Evolutionary conservation across 2,113 vertebrate genomes (phyloP).

Genomic region (Toxotes jaculatrix): DNA sequence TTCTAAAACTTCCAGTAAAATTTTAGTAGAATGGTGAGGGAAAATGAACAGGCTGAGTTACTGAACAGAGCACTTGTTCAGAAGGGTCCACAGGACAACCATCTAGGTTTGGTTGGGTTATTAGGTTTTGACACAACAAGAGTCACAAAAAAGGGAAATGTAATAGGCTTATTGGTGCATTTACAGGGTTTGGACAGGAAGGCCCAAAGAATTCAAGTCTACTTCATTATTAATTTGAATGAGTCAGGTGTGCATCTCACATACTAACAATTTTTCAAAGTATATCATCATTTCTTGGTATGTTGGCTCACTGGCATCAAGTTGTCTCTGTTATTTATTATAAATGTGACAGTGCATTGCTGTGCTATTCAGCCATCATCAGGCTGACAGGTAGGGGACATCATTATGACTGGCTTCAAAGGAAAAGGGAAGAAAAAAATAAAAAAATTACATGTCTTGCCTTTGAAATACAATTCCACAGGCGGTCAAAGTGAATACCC

Average conservation of each 20-base stretch:
- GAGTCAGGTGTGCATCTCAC: slow-evolving; percentile 11
- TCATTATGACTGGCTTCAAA: slow-evolving; percentile 61
- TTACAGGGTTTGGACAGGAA: not conserved
- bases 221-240: slow-evolving; percentile 25
- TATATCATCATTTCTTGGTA: slow-evolving; percentile 19
- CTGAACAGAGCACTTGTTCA: slow-evolving; percentile 4
- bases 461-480: slow-evolving; percentile 58
- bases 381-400: slow-evolving; percentile 62
- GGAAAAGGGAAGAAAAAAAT: slow-evolving; percentile 43
- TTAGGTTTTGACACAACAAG: slow-evolving; percentile 6
- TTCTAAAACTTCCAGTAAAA: slow-evolving; percentile 1
- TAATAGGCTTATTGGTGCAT: slow-evolving; percentile 1
- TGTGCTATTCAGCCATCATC: slow-evolving; percentile 44
- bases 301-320: not conserved
- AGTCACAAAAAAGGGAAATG: not conserved
- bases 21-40: not conserved
- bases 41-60: slow-evolving; percentile 18
- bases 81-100: slow-evolving; percentile 3
- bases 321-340: slow-evolving; percentile 49
- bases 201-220: slow-evolving; percentile 14
- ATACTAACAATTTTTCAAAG: slow-evolving; percentile 33
- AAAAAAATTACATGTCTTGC: slow-evolving; percentile 39
- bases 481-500: slow-evolving; percentile 47
- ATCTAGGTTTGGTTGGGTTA: slow-evolving; percentile 14
- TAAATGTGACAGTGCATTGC: slow-evolving; percentile 45